Conservation (phyloP, 2,888 invertebrate species). For the Hypercompe scribonia region DNA sequence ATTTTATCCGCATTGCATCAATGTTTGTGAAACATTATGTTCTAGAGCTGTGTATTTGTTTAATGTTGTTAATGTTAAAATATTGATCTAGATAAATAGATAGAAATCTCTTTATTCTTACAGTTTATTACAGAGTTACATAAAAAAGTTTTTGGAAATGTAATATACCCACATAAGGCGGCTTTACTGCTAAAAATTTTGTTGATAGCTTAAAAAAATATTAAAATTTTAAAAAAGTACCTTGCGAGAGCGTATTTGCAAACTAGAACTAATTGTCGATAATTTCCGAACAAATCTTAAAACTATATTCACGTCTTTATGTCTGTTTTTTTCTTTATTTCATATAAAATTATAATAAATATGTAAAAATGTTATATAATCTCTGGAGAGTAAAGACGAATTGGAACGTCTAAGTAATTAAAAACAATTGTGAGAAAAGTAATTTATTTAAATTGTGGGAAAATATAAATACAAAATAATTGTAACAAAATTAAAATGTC, state of each 20-base stretch:
- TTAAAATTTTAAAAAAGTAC: not conserved
- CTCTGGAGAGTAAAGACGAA: not conserved
- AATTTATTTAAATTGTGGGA: not conserved
- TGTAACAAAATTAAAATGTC: not conserved
- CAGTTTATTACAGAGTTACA: too few relatives aligned
- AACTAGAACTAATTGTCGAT: not conserved
- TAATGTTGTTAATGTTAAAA: not conserved
- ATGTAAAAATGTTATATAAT: not conserved
- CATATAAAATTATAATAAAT: not conserved
- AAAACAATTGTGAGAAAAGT: not conserved
- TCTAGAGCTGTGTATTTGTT: conserved; percentile 17
- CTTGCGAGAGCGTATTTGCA: not conserved
- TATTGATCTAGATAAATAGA: not conserved
- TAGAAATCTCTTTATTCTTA: too few relatives aligned
- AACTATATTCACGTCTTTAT: not conserved
- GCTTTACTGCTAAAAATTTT: too few relatives aligned
- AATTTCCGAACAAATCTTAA: not conserved
- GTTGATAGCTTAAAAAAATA: too few relatives aligned
- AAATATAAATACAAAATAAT: not conserved
- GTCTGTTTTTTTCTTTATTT: not conserved
- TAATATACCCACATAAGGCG: too few relatives aligned
- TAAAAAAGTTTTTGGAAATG: too few relatives aligned
- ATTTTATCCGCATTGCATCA: conserved; percentile 40
- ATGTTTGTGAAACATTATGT: conserved; percentile 40
- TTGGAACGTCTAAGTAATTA: not conserved